Conservation (phyloP, 2,797 vertebrate genomes). For the Urocyon cinereoargenteus region DNA sequence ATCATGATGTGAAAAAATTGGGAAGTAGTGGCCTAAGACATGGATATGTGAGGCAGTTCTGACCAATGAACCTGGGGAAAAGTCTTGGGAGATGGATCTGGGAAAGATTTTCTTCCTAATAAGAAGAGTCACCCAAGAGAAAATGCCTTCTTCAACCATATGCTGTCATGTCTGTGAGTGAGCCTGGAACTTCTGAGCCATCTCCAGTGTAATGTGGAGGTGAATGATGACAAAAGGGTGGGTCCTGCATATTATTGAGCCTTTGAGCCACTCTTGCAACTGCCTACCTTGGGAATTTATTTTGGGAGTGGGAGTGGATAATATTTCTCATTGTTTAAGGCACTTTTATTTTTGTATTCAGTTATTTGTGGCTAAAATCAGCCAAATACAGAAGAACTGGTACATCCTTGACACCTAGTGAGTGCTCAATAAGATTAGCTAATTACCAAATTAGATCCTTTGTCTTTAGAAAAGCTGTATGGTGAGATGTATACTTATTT, state of each 20-base stretch:
- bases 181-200: neutral
- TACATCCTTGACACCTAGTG: neutral
- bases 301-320: neutral
- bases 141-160: neutral
- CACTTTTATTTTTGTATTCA: conserved; percentile 49
- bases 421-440: neutral
- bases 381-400: neutral
- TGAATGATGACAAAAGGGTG: neutral
- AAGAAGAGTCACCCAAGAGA: conserved; percentile 1
- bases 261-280: neutral
- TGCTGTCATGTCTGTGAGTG: neutral
- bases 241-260: neutral
- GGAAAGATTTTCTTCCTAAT: neutral
- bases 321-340: conserved; percentile 7
- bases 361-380: neutral
- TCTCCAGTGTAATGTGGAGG: neutral
- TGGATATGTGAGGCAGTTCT: neutral
- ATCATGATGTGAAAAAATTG: neutral
- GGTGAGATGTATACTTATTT: neutral
- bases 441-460: neutral
- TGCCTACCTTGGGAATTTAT: neutral
- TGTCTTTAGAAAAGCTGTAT: conserved; percentile 18
- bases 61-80: neutral
- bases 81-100: neutral
- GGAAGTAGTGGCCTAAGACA: neutral